Base-by-base conservation (phyloP, 2,113 vertebrate genomes). In the Microcebus lehilahytsara region DNA sequence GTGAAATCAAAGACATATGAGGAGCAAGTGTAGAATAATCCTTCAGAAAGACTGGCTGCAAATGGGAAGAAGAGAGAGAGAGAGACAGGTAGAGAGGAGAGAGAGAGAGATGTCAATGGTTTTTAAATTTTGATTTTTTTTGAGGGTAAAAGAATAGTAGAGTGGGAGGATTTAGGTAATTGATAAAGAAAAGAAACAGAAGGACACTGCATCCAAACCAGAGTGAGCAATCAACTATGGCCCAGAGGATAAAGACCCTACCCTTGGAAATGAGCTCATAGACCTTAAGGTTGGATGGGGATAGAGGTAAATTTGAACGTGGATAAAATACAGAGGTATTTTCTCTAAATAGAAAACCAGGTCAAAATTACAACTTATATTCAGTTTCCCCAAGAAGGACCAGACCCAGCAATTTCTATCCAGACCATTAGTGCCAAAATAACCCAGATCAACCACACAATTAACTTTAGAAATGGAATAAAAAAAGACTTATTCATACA, bases 381-480 rank as follows among this genome's bases (percentile, higher is more conserved):
- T 90, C 37, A 32, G 25, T 80, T 94, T 93, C 13, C 9, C 62
- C 9, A 51, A 95, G 32, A 92, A 25, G 71, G 22, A 77, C 19
- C 34, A 92, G 81, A 93, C 3, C 8, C 5, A 88, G 51, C 51
- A 51, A 95, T 81, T 88, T 95, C 67, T 81, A 10, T 32, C 32
- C n/a, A 81, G 53, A 92, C 51, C 49, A 80, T 71, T 34, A 69
- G 56, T 51, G 37, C 74, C 88, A 83, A 91, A 92, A 85, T 95
- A 95, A 93, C 34, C 25, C 49, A 96, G 40, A 46, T 94, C 10
- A 89, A 93, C 49, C 22, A 79, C 56, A 95, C 88, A 88, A 60
- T 85, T 90, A 94, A 58, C 14, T 72, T 85, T 14, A 84, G 40
- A 75, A 58, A 46, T 64, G 25, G 20, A 19, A 85, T 87, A 80